Evolutionary conservation across 2,113 vertebrate species (phyloP), one percentile per base, ranked within the genome.

Genomic region (Burhinus oedicnemus): DNA sequence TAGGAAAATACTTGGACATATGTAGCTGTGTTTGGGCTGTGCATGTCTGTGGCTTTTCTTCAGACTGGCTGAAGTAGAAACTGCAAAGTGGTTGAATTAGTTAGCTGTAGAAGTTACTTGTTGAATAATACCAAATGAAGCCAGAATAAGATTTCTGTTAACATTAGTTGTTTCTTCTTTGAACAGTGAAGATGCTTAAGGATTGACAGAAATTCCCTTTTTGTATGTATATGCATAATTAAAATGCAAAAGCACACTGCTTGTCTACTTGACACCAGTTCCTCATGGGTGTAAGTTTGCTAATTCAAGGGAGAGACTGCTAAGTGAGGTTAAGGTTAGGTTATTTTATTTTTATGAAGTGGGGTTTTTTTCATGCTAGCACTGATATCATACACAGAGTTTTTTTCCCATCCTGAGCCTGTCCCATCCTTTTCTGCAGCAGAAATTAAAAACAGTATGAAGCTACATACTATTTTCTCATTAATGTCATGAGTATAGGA

Each of bases 21-120:
- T 0, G 1, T 71, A 30, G 47, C 27, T 0, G 0, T 51, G 32
- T 55, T 88, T 87, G 40, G 22, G 23, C 21, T 54, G 5, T 2
- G 0, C 45, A 2, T 40, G 36, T 38, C 71, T 58, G 29, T 61
- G 75, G 5, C 6, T 74, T 81, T 81, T 88, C 66, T 88, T 90
- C n/a, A 71, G 23, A 27, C 9, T 62, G 19, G 15, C 49, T 57
- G 55, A 61, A 86, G 34, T 26, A 55, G 79, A 44, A 80, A 36
- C 38, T 74, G 12, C 11, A 18, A 61, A 81, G 11, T 34, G 15
- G 19, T 91, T 54, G 27, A 71, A 58, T 44, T 85, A 68, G 42
- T 87, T 62, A 70, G 6, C 16, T 92, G 17, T 51, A 44, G 54
- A 87, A 79, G n/a, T 75, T 82, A 49, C 27, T 58, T 84, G 17